A percentile compares a stretch with the other conserved stretches of the same genome.
Evolutionary conservation across 2,797 vertebrate genomes (phyloP).

Genomic region (Phataginus tetradactyla): DNA sequence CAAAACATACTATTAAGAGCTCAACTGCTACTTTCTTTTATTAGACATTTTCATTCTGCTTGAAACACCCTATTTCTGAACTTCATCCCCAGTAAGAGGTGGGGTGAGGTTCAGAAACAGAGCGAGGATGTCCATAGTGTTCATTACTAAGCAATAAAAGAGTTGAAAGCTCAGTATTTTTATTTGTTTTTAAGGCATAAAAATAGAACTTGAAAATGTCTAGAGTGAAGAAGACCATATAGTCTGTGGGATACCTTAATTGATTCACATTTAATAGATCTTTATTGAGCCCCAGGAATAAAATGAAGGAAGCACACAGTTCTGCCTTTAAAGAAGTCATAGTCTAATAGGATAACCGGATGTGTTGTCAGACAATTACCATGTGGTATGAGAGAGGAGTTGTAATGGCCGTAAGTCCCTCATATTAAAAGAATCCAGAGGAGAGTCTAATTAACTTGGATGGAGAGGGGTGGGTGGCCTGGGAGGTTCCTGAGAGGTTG

Average conservation of each 20-base stretch:
- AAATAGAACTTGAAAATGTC: conserved; percentile 25
- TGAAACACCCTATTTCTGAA: conserved; percentile 11
- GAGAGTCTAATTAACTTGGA: conserved; percentile 5
- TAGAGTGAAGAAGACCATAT: background rate
- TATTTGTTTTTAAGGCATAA: conserved; percentile 39
- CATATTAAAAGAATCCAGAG: background rate
- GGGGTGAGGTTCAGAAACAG: background rate
- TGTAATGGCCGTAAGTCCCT: background rate
- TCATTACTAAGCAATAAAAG: conserved; percentile 25
- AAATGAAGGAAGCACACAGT: background rate
- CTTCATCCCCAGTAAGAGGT: background rate
- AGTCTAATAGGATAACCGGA: background rate
- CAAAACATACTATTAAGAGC: background rate
- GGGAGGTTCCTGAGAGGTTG: conserved; percentile 12
- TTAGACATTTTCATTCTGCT: conserved; percentile 6
- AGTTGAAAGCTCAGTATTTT: background rate
- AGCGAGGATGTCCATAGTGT: background rate
- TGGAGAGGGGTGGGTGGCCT: background rate
- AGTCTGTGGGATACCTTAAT: background rate
- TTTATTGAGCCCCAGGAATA: background rate
- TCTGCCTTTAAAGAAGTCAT: conserved; percentile 5
- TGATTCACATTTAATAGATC: background rate
- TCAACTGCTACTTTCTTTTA: conserved; percentile 25
- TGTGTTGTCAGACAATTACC: background rate
- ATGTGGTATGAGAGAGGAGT: background rate